These are phyloP conservation scores for Drosophila kokeensis DNA, from an alignment of 2,888 invertebrate species.

Conservation along the genomic window DNA sequence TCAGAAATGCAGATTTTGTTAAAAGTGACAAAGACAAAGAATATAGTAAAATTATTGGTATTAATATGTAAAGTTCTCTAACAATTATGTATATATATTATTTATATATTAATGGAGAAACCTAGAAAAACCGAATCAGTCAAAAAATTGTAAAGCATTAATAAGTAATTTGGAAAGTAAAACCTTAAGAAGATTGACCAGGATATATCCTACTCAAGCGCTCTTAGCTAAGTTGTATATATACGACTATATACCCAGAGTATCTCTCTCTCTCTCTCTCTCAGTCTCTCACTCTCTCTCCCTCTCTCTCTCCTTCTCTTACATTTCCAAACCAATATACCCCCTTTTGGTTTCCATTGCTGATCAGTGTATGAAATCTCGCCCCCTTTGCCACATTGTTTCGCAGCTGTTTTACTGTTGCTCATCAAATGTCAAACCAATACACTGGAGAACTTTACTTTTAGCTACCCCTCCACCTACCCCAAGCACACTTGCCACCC, in stretches of 20 bases:
- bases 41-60: background rate
- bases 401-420: slow-evolving; percentile 55
- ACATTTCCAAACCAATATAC: background rate
- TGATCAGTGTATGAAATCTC: background rate
- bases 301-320: background rate
- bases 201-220: background rate
- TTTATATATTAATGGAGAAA: background rate
- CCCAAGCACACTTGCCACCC: background rate
- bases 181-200: background rate
- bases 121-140: background rate
- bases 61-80: background rate
- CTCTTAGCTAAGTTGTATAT: background rate
- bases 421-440: slow-evolving; percentile 80
- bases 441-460: slow-evolving; percentile 77
- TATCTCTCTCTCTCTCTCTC: background rate
- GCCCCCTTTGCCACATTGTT: background rate
- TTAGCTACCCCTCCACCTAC: slow-evolving; percentile 13
- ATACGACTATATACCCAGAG: background rate
- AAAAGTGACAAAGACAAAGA: no score
- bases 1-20: no score
- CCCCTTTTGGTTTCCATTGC: background rate
- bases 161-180: background rate
- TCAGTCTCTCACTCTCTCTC: background rate
- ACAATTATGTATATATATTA: background rate
- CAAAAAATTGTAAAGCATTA: background rate